Evolutionary conservation across 2,113 vertebrate genomes (phyloP), one percentile per base, ranked within the genome.

Genomic region (Rhabdornis inornatus): DNA sequence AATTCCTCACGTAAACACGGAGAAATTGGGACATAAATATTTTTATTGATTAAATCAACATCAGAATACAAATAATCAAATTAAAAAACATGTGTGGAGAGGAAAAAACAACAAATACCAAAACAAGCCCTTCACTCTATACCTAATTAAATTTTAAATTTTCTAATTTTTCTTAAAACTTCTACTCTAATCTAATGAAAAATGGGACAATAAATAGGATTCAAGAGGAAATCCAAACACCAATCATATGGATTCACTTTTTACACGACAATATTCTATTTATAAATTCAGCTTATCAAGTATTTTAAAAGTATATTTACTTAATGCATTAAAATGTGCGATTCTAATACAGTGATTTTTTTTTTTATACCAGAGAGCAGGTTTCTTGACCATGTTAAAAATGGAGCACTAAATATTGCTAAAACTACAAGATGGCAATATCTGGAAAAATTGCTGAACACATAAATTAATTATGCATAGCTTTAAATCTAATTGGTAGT

Each of bases 31-130:
- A 45, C 7, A 39, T 33, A 64, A 55, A 12, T 47, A 50, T 55
- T 82, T 57, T 63, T 47, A 35, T 42, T 66, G 10, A 45, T 6
- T 1, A 78, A 78, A 69, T 74, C 13, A 75, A 76, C 19, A 63
- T 35, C 13, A 63, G 82, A 79, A 77, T 30, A 47, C 31, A 16
- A 87, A 90, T 65, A 65, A 18, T 13, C 2, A 77, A 79, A 75
- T 39, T 0, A 24, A 78, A 75, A 27, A 2, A 68, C 8, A 35
- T 6, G 2, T 3, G 2, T 4, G 11, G 7, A 20, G 10, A 60
- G 5, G 23, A 59, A 39, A 39, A 30, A 71, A 28, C 4, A 42
- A 63, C 3, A 56, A 49, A 40, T 20, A 39, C 2, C 11, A 52
- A 84, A 83, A 64, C 31, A 71, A 78, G 57, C 2, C 20, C 16